These are phyloP conservation scores for Microtus montanus DNA, from an alignment of 2,113 vertebrate genomes.

Conservation along the genomic window DNA sequence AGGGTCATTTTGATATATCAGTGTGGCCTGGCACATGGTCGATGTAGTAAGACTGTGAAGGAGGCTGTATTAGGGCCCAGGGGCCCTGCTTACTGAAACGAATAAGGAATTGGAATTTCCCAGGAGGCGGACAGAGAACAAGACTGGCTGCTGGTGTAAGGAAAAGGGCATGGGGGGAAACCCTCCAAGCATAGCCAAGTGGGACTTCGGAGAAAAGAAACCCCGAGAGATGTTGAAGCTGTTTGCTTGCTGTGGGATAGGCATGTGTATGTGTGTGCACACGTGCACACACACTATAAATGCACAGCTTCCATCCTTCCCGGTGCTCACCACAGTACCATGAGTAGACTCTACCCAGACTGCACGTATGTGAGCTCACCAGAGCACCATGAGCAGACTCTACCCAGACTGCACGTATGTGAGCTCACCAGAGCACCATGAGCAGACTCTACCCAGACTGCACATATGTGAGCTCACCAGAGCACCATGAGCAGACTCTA, in stretches of 20 bases:
- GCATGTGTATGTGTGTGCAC: neutral
- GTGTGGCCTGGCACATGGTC: neutral
- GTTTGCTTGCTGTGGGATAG: neutral
- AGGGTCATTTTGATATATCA: neutral
- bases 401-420: too few relatives aligned
- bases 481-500: too few relatives aligned
- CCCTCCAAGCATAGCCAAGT: neutral
- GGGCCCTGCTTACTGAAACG: neutral
- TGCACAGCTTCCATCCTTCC: neutral
- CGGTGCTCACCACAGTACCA: neutral
- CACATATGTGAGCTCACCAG: too few relatives aligned
- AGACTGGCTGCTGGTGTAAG: neutral
- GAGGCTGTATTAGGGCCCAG: neutral
- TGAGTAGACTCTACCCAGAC: too few relatives aligned
- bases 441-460: too few relatives aligned
- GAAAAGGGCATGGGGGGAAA: slow-evolving; percentile 5
- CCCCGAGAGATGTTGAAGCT: neutral
- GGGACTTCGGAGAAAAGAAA: neutral
- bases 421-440: too few relatives aligned
- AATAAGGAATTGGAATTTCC: slow-evolving; percentile 40
- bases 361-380: too few relatives aligned
- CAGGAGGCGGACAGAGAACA: slow-evolving; percentile 11
- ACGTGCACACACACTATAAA: too few relatives aligned
- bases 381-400: too few relatives aligned
- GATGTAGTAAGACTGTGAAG: neutral